Evolutionary conservation across 1,140 invertebrate genomes (phyloP).

Genomic region (Theocolax elegans): DNA sequence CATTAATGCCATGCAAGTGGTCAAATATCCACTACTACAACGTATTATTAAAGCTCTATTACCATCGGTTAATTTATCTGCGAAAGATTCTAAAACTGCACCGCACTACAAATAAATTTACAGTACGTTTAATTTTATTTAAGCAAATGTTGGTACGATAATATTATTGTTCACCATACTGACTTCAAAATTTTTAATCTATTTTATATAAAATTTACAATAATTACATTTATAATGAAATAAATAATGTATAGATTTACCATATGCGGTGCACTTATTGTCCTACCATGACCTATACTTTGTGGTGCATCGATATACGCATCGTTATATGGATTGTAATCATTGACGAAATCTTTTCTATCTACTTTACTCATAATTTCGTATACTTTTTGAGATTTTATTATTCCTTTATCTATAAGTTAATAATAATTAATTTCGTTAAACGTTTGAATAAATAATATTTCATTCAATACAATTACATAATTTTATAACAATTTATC

Average conservation of each 20-base stretch:
- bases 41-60: constrained; percentile 91
- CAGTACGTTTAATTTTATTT: too few relatives aligned
- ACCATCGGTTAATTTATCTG: constrained; percentile 83
- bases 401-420: constrained; percentile 82
- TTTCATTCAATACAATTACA: too few relatives aligned
- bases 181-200: too few relatives aligned
- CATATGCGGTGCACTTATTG: constrained; percentile 98
- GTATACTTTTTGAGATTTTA: constrained; percentile 82
- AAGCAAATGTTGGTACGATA: too few relatives aligned
- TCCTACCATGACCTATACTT: constrained; percentile 88
- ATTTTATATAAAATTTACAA: constrained; percentile 21
- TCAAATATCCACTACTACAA: constrained; percentile 94
- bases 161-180: too few relatives aligned
- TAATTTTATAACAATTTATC: too few relatives aligned
- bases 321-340: constrained; percentile 59
- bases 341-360: constrained; percentile 80
- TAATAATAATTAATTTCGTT: constrained; percentile 7
- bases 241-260: constrained; percentile 65
- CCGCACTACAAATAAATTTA: constrained; percentile 79
- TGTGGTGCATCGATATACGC: constrained; percentile 93
- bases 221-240: not conserved
- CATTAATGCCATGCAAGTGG: constrained; percentile 92
- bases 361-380: constrained; percentile 88
- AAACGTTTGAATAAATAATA: too few relatives aligned
- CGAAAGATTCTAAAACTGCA: constrained; percentile 89